A percentile compares a stretch with the other conserved stretches of the same genome.
phyloP scores from a whole-genome alignment of 2,113 vertebrate genomes.

The Chloropsis cyanopogon region DNA sequence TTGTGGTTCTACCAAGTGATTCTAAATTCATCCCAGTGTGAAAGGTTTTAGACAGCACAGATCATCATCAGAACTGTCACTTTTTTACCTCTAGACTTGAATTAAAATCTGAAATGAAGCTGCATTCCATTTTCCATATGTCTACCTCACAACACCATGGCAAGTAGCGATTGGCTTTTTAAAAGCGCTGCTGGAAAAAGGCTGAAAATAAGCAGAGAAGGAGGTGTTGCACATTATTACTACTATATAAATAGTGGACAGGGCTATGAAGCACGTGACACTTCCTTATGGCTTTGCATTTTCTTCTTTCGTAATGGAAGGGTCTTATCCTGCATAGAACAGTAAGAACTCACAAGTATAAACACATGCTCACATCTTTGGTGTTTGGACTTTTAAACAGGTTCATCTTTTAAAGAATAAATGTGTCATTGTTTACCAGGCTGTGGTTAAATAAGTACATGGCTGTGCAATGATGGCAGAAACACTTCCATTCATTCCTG shows the following conservation, averaged over 20 bases:
- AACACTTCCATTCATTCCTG: background rate
- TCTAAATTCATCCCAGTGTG: background rate
- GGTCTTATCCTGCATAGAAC: background rate
- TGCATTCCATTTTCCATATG: background rate
- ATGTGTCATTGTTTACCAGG: background rate
- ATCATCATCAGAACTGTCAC: background rate
- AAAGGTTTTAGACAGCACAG: background rate
- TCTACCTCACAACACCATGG: background rate
- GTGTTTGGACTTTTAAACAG: background rate
- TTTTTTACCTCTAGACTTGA: background rate
- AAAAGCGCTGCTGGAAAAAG: background rate
- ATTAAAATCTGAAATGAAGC: conserved; percentile 3
- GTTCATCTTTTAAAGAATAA: background rate
- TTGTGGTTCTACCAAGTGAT: background rate
- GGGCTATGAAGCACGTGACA: background rate
- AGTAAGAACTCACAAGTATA: background rate
- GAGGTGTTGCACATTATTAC: background rate
- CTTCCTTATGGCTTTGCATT: background rate
- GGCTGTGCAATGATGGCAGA: background rate
- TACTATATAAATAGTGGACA: background rate
- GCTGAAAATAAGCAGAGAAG: background rate
- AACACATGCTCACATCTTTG: background rate
- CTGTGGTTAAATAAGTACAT: background rate
- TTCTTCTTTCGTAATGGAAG: background rate
- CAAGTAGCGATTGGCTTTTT: background rate